Evolutionary conservation across 2,888 invertebrate genomes (phyloP).

Genomic region (Tanaodytes sp.): DNA sequence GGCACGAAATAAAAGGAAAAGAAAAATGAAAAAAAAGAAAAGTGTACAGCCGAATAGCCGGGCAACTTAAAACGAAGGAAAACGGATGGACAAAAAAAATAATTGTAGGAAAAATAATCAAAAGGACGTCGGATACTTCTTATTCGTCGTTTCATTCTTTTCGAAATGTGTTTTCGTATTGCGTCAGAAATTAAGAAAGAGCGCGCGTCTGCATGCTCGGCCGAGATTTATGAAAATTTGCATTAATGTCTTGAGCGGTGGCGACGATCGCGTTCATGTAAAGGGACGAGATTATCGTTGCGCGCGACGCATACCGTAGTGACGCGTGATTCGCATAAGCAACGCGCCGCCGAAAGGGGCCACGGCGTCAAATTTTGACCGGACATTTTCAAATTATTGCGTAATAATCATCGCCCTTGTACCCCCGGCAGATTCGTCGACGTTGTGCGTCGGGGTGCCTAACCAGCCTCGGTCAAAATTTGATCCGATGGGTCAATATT

Average conservation of each 20-base stretch:
- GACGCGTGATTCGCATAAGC: constrained; percentile 51
- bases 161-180: constrained; percentile 27
- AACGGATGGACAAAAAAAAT: neutral
- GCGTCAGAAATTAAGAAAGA: constrained; percentile 44
- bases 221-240: constrained; percentile 53
- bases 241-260: constrained; percentile 50
- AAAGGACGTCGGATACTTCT: neutral
- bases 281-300: constrained; percentile 53
- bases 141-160: constrained; percentile 22
- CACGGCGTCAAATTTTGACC: constrained; percentile 39
- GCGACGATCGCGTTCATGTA: constrained; percentile 49
- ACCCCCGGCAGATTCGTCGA: neutral
- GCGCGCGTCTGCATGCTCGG: constrained; percentile 37
- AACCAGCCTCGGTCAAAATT: neutral
- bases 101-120: neutral
- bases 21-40: constrained; percentile 1
- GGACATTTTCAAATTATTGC: constrained; percentile 15
- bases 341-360: constrained; percentile 9
- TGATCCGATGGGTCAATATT: neutral
- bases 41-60: neutral
- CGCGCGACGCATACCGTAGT: constrained; percentile 51
- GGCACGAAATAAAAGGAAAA: neutral
- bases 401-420: constrained; percentile 8
- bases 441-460: neutral
- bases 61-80: neutral